Percentiles rank a stretch among this genome's conserved stretches.
phyloP scores from a whole-genome alignment of 2,797 vertebrate genomes.

The Anomalospiza imberbis region DNA sequence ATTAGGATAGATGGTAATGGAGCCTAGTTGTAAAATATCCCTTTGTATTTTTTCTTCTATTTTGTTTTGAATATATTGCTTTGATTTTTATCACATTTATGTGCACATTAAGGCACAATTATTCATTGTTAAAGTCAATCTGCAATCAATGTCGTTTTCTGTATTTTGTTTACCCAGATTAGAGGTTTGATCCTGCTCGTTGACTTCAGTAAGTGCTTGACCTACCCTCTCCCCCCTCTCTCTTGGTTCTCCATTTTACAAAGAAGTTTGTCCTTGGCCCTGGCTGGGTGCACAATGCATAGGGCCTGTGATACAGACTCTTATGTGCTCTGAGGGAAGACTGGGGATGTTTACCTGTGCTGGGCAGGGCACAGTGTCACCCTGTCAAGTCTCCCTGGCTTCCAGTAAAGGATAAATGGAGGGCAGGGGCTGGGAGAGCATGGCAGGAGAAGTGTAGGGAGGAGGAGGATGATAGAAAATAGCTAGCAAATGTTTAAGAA shows the following conservation, averaged over 20 bases:
- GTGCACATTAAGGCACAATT: constrained; percentile 72
- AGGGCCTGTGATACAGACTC: neutral
- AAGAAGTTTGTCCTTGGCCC: constrained; percentile 40
- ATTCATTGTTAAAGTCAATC: constrained; percentile 76
- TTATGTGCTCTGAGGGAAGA: neutral
- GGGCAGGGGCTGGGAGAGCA: neutral
- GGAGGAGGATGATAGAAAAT: neutral
- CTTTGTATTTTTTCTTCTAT: constrained; percentile 73
- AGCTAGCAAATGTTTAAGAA: neutral
- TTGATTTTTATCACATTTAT: constrained; percentile 74
- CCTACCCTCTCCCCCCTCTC: neutral
- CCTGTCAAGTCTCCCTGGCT: neutral
- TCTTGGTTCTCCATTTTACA: neutral
- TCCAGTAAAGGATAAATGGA: neutral
- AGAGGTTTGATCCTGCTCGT: constrained; percentile 42
- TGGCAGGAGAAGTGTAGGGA: neutral
- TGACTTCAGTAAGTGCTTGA: constrained; percentile 39
- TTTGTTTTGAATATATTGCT: constrained; percentile 73
- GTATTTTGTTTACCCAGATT: constrained; percentile 62
- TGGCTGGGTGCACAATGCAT: neutral
- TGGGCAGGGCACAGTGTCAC: neutral
- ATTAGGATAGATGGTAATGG: constrained; percentile 73
- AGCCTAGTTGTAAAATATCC: constrained; percentile 75
- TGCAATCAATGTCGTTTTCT: constrained; percentile 74
- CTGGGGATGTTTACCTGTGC: neutral